phyloP scores from a whole-genome alignment of 2,113 vertebrate species.

The Bubalus kerabau region DNA sequence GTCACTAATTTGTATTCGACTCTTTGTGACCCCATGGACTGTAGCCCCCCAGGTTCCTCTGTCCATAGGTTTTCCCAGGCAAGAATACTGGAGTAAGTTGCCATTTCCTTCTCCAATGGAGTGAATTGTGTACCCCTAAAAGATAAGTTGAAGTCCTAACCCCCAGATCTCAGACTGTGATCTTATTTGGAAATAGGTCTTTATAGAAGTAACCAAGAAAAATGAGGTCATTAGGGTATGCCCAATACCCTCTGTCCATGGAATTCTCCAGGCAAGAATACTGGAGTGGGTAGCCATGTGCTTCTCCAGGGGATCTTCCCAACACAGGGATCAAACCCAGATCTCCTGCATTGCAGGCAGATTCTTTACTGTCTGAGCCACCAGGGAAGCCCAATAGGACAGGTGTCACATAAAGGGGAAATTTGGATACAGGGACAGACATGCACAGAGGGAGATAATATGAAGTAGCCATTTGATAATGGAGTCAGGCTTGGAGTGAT shows the following conservation, averaged over 20 bases:
- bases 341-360: no score
- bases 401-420: background rate
- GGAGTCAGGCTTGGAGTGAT: background rate
- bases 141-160: background rate
- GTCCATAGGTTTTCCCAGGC: background rate
- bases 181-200: background rate
- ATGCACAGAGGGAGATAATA: background rate
- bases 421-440: background rate
- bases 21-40: accelerated
- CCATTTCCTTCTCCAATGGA: background rate
- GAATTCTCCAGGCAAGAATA: background rate
- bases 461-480: background rate
- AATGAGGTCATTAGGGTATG: background rate
- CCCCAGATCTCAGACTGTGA: background rate
- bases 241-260: background rate
- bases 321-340: no score
- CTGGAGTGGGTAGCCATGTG: background rate
- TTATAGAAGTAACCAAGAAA: background rate
- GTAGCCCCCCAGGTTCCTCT: background rate
- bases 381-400: background rate
- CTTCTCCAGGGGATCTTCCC: no score
- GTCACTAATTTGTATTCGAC: background rate
- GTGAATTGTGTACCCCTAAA: background rate
- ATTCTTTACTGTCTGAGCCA: no score
- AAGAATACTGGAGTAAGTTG: background rate